These are phyloP conservation scores for Tinamus guttatus DNA, from an alignment of 2,113 vertebrate genomes.

Conservation along the genomic window DNA sequence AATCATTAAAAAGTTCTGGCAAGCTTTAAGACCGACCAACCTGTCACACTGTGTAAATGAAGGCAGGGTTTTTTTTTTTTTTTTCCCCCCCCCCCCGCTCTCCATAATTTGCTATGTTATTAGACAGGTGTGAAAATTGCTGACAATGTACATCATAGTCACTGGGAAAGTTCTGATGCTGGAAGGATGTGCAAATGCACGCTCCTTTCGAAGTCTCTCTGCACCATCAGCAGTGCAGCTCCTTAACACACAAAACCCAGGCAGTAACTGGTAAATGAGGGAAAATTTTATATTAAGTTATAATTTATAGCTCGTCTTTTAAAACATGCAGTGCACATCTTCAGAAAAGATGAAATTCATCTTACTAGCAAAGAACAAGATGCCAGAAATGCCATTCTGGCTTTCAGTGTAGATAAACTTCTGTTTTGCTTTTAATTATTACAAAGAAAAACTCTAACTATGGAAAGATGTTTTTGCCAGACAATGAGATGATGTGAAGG, in stretches of 20 bases:
- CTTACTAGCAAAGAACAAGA: neutral
- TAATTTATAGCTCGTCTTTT: neutral
- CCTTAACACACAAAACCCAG: neutral
- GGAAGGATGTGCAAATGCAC: neutral
- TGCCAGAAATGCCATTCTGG: neutral
- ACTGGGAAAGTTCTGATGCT: neutral
- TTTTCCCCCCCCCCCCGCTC: no score
- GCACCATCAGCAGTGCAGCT: neutral
- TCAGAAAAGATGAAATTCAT: neutral
- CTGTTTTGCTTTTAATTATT: neutral
- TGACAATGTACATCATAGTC: neutral
- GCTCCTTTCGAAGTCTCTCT: neutral
- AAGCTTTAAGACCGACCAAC: neutral
- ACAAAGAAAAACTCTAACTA: neutral
- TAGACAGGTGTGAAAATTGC: neutral
- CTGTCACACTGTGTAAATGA: neutral
- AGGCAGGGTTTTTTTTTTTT: neutral
- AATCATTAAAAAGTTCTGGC: neutral
- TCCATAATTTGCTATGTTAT: neutral
- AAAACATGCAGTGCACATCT: neutral
- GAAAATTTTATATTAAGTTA: neutral
- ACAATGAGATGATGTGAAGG: neutral
- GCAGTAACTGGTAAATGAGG: neutral
- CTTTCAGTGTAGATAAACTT: neutral
- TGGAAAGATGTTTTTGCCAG: neutral